phyloP scores from a whole-genome alignment of 2,888 invertebrate genomes.

The Troides aeacus region DNA sequence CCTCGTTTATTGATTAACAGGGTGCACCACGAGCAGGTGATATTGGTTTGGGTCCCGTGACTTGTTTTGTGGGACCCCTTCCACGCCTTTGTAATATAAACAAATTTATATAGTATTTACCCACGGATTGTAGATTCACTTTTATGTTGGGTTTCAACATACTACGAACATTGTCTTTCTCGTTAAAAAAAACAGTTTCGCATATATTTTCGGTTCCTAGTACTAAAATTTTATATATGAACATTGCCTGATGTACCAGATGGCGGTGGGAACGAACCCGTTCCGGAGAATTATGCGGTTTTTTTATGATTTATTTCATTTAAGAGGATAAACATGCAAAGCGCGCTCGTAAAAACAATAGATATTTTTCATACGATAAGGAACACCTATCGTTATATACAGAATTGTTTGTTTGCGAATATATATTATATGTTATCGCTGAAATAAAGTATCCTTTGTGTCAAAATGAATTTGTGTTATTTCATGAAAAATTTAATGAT shows the following conservation, averaged over 20 bases:
- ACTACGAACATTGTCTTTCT: neutral
- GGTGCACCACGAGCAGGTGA: no score
- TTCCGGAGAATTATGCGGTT: slow-evolving; percentile 9
- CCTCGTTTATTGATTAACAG: no score
- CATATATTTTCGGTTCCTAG: neutral
- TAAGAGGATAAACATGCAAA: slow-evolving; percentile 7
- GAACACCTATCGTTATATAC: neutral
- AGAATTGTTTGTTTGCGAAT: neutral
- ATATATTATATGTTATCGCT: no score
- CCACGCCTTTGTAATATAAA: no score
- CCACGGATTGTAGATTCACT: neutral
- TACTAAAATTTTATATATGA: neutral
- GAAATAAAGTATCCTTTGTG: no score
- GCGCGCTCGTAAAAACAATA: slow-evolving; percentile 15
- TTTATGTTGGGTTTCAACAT: neutral
- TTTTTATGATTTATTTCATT: slow-evolving; percentile 21
- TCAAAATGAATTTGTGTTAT: no score
- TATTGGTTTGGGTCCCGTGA: no score
- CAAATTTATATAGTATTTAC: neutral
- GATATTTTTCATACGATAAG: slow-evolving; percentile 7
- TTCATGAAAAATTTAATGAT: no score
- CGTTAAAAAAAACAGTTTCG: neutral
- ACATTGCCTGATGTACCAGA: slow-evolving; percentile 15
- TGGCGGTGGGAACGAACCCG: slow-evolving; percentile 18
- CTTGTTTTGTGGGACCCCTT: no score